Base-by-base conservation (phyloP, 1,140 invertebrate species). In the Mesaphorura yosii region DNA sequence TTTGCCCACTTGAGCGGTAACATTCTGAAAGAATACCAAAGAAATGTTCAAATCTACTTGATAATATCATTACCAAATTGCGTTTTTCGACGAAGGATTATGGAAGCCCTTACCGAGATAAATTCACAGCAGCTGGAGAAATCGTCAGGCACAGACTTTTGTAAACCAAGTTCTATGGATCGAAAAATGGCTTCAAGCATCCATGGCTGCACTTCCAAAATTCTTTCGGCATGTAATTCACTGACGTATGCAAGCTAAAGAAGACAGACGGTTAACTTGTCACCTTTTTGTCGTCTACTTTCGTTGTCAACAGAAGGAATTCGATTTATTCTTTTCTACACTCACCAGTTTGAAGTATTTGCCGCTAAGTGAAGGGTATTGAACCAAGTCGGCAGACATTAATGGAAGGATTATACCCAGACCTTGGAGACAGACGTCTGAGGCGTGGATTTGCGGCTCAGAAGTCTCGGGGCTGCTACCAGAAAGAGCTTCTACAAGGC, bases 341-440 rank as follows among this genome's bases (percentile, higher is more conserved):
- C 27, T 26, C 19, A 58, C 56, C 6, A 61, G 38, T 4, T 55
- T 47, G 62, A 75, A 77, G 61, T 77, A 78, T 57, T 75, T 69
- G 14, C 65, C 62, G 64, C 84, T 86, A 14, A 88, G 67, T 3
- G 73, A 72, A 15, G 78, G 79, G 67, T 84, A 82, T 65, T 82
- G 77, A 6, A 86, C 67, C 20, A 87, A 65, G 64, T 86, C 80
- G n/a, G 76, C 68, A 41, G 75, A 82, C 76, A 87, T 83, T 44
- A 87, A 67, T 20, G 84, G 83, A 72, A 86, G 79, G 45, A 87
- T 72, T 45, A 82, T 79, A 64, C 76, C 78, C 0, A 87, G 68
- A 23, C 83, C 83, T 67, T 75, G 78, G 2, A 86, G 63, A 60
- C 78, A 80, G 22, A 86, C 79, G 66, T 82, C 77, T 2, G 73